A percentile compares a stretch with the other conserved stretches of the same genome.
These are phyloP conservation scores for Plectrocnemia conspersa DNA, from an alignment of 1,140 invertebrate species.

Conservation along the genomic window DNA sequence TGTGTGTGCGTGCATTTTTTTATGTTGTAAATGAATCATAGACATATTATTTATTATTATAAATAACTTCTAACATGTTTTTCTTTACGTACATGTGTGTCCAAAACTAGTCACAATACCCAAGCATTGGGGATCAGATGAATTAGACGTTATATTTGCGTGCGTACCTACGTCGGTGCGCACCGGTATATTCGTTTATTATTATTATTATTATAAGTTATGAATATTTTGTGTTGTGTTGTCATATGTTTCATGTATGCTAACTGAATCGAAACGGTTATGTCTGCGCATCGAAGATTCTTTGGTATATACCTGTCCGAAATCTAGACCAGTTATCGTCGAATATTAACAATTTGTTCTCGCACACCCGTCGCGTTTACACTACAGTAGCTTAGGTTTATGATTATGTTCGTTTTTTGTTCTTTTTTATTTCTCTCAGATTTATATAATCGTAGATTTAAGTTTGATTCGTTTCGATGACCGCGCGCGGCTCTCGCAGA, in stretches of 20 bases:
- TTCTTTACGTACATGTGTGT: constrained; percentile 39
- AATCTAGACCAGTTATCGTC: constrained; percentile 34
- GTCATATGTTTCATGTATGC: constrained; percentile 36
- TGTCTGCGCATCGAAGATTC: constrained; percentile 34
- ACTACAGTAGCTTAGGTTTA: not conserved
- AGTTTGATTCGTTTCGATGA: constrained; percentile 34
- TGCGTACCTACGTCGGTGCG: too few species aligned
- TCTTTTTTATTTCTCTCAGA: constrained; percentile 33
- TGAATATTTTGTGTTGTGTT: constrained; percentile 34
- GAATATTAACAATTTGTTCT: too few species aligned
- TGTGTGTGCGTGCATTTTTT: too few species aligned
- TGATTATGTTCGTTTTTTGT: constrained; percentile 29
- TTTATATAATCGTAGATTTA: constrained; percentile 35
- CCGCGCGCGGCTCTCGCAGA: not conserved
- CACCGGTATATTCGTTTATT: too few species aligned
- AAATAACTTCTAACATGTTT: constrained; percentile 28
- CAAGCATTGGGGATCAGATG: constrained; percentile 29
- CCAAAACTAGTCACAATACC: constrained; percentile 41
- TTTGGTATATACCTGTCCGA: constrained; percentile 36
- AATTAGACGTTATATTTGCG: constrained; percentile 34
- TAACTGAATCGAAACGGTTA: constrained; percentile 32
- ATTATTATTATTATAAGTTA: constrained; percentile 32
- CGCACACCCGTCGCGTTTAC: too few species aligned
- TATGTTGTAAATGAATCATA: too few species aligned
- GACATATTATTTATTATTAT: too few species aligned